phyloP scores from a whole-genome alignment of 1,140 invertebrate species.

The Drosophila burlai region DNA sequence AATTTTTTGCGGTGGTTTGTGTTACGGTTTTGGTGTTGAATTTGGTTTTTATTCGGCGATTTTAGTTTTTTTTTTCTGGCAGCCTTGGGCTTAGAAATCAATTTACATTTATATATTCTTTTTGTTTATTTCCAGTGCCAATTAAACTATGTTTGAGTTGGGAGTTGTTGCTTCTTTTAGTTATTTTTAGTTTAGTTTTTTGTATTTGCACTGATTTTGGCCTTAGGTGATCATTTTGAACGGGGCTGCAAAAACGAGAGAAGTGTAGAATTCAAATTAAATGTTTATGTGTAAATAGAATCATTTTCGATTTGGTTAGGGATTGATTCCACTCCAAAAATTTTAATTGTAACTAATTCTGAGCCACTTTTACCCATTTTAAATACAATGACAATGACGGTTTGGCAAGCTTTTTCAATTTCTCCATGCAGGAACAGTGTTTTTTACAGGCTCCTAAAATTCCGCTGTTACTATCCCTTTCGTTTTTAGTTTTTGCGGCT shows the following conservation, averaged over 20 bases:
- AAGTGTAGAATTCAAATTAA: slow-evolving; percentile 9
- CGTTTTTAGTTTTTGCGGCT: slow-evolving; percentile 53
- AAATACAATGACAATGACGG: background rate
- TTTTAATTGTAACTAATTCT: background rate
- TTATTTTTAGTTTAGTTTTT: slow-evolving; percentile 14
- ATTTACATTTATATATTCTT: slow-evolving; percentile 40
- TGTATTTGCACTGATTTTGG: slow-evolving; percentile 31
- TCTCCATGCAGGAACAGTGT: background rate
- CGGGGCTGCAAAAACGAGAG: slow-evolving; percentile 39
- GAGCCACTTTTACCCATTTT: background rate
- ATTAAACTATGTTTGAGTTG: slow-evolving; percentile 47
- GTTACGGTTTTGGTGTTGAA: slow-evolving; percentile 48
- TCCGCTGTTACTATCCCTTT: slow-evolving; percentile 30
- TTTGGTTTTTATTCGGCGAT: slow-evolving; percentile 11
- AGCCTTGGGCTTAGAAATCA: slow-evolving; percentile 36
- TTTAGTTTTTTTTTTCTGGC: slow-evolving; percentile 13
- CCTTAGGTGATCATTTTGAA: slow-evolving; percentile 63
- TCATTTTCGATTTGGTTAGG: background rate
- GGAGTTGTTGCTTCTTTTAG: slow-evolving; percentile 16
- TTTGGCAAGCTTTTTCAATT: slow-evolving; percentile 19
- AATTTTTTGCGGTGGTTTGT: slow-evolving; percentile 78
- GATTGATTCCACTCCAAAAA: background rate
- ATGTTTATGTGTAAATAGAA: slow-evolving; percentile 16
- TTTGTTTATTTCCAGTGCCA: slow-evolving; percentile 32
- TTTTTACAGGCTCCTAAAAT: slow-evolving; percentile 26